These are phyloP conservation scores for Plectus sambesii DNA, from an alignment of 1,140 invertebrate species.

Conservation along the genomic window DNA sequence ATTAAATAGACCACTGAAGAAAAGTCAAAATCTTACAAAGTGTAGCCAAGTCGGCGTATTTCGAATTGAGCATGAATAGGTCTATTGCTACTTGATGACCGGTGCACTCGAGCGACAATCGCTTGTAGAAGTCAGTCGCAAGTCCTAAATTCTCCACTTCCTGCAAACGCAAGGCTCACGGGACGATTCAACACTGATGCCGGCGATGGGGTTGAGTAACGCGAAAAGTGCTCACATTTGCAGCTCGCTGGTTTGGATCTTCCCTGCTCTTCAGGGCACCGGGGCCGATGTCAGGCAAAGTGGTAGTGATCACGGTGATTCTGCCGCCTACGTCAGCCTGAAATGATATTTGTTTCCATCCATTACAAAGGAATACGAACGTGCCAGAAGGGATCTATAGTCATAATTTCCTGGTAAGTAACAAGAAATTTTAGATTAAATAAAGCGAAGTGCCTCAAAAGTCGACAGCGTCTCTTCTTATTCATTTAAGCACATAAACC, in stretches of 20 bases:
- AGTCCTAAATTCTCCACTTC: constrained; percentile 60
- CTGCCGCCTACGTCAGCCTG: constrained; percentile 80
- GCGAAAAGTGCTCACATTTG: constrained; percentile 52
- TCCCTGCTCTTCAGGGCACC: constrained; percentile 71
- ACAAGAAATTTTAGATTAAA: too few relatives aligned
- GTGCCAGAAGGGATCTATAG: too few relatives aligned
- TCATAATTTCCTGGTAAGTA: too few relatives aligned
- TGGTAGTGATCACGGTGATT: constrained; percentile 81
- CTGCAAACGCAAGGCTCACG: background rate
- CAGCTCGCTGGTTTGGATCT: constrained; percentile 68
- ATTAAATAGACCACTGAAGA: constrained; percentile 9
- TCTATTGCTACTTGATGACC: constrained; percentile 91
- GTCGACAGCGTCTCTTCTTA: too few relatives aligned
- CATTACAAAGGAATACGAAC: too few relatives aligned
- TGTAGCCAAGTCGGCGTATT: constrained; percentile 85
- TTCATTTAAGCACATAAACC: too few relatives aligned
- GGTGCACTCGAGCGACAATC: constrained; percentile 84
- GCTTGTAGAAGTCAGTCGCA: constrained; percentile 95
- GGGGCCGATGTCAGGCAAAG: constrained; percentile 77
- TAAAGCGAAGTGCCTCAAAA: too few relatives aligned
- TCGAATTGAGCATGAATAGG: constrained; percentile 79
- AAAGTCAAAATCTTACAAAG: constrained; percentile 64
- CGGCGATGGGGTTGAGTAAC: background rate
- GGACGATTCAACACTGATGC: constrained; percentile 1
- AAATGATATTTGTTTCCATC: constrained; percentile 39